A percentile compares a stretch with the other conserved stretches of the same genome.
Evolutionary conservation across 2,797 vertebrate genomes (phyloP).

Genomic region (Hemibagrus guttatus): DNA sequence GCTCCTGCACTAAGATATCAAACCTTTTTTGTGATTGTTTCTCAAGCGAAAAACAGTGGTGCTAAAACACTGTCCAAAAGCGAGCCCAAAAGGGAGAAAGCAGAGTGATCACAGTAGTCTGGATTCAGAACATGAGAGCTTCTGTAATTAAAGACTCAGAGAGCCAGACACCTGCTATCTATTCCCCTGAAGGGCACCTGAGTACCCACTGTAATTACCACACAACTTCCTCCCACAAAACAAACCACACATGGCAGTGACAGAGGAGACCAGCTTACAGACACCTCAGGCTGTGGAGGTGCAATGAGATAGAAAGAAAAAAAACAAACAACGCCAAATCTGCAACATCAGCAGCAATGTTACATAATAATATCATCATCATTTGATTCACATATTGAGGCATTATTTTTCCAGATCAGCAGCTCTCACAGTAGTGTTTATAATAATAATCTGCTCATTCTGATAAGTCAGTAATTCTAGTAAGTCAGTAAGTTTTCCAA

Average conservation of each 20-base stretch:
- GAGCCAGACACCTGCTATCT: slow-evolving; percentile 45
- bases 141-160: slow-evolving; percentile 42
- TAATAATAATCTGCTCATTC: neutral
- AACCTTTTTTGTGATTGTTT: neutral
- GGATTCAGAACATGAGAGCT: slow-evolving; percentile 15
- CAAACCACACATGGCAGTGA: neutral
- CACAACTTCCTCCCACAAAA: slow-evolving; percentile 16
- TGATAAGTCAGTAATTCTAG: neutral
- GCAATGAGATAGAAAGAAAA: slow-evolving; percentile 16
- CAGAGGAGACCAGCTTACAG: slow-evolving; percentile 33
- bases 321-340: neutral
- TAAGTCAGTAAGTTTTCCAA: neutral
- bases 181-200: slow-evolving; percentile 25
- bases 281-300: slow-evolving; percentile 3
- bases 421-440: neutral
- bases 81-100: slow-evolving; percentile 23
- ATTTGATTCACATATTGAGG: neutral
- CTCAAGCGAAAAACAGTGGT: neutral
- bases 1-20: neutral
- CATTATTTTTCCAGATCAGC: neutral
- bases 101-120: slow-evolving; percentile 2
- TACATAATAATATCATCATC: neutral
- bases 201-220: slow-evolving; percentile 14
- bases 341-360: neutral
- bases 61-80: slow-evolving; percentile 17